Evolutionary conservation across 2,888 invertebrate genomes (phyloP), one percentile per base, ranked within the genome.

Genomic region (Brachycybe producta): DNA sequence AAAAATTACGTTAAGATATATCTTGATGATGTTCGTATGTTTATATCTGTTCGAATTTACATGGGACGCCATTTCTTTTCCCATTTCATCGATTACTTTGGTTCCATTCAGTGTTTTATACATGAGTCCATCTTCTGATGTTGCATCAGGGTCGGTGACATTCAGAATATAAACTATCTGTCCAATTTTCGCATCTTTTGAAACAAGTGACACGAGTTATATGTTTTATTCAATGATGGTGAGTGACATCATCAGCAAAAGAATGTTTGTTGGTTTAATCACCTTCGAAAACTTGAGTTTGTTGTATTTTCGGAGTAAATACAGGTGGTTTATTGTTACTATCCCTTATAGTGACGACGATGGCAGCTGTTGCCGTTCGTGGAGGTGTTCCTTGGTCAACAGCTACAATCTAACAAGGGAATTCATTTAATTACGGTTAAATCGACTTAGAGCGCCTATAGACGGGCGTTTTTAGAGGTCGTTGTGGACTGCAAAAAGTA

Each of bases 241-340:
- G 7, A 38, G 7, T n/a, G 23, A 28, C 26, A 43, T 17, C 8
- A 4, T 40, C 15, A 26, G 2, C n/a, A 19, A 15, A 7, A 2
- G 11, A 13, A 5, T 11, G 27, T 41, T 21, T 41, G 1, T 36
- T 36, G 5, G 13, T 34, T 30, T 38, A 58, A 61, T 58, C 60
- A 82, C 82, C 69, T 57, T 67, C 66, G 27, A 55, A 58, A 2
- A 67, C 57, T 32, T 84, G 82, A 0, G 83, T 80, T 54, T 82
- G 73, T 63, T 88, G 87, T 7, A 80, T 79, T 30, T 75, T 65
- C 0, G 90, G 88, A 1, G 76, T 76, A 65, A 91, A 87, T 64
- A 77, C 79, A 0, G 92, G 91, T 52, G 78, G 73, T 65, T 88
- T 90, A 63, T 91, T 86, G 65, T 92, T 92, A 45, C 80, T 83